A percentile compares a stretch with the other conserved stretches of the same genome.
phyloP scores from a whole-genome alignment of 2,888 invertebrate genomes.

The Caenorhabditis sp. region DNA sequence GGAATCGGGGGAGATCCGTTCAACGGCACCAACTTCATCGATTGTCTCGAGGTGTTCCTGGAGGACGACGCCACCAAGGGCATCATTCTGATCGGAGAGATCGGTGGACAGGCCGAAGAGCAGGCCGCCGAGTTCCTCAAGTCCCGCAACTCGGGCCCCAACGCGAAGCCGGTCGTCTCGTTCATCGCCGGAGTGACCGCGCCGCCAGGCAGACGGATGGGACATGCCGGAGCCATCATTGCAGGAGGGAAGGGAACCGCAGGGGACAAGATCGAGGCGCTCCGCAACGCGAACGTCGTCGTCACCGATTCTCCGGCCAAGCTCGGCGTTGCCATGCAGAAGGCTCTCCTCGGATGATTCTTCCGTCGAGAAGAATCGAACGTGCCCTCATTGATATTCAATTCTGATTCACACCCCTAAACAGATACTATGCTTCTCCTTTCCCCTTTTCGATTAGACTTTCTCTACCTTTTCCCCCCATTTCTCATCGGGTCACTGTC shows the following conservation, averaged over 20 bases:
- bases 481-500: not conserved
- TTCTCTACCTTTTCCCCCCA: not conserved
- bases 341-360: conserved; percentile 18
- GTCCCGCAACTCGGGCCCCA: conserved; percentile 80
- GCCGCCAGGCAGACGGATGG: conserved; percentile 82
- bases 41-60: conserved; percentile 80
- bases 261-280: conserved; percentile 70
- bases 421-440: not conserved
- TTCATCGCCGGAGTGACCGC: conserved; percentile 99
- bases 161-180: conserved; percentile 96
- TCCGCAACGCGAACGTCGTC: conserved; percentile 66
- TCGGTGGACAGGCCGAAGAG: conserved; percentile 98
- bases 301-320: conserved; percentile 71
- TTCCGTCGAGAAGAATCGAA: too few species aligned
- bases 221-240: conserved; percentile 71
- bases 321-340: conserved; percentile 64
- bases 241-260: conserved; percentile 72
- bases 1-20: conserved; percentile 99
- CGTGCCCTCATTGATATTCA: not conserved
- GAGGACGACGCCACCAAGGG: conserved; percentile 89
- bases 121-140: conserved; percentile 91
- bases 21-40: conserved; percentile 99
- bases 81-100: conserved; percentile 96
- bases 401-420: not conserved
- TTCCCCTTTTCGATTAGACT: not conserved